A percentile compares a stretch with the other conserved stretches of the same genome.
These are phyloP conservation scores for Fregata magnificens DNA, from an alignment of 2,113 vertebrate species.

Conservation along the genomic window DNA sequence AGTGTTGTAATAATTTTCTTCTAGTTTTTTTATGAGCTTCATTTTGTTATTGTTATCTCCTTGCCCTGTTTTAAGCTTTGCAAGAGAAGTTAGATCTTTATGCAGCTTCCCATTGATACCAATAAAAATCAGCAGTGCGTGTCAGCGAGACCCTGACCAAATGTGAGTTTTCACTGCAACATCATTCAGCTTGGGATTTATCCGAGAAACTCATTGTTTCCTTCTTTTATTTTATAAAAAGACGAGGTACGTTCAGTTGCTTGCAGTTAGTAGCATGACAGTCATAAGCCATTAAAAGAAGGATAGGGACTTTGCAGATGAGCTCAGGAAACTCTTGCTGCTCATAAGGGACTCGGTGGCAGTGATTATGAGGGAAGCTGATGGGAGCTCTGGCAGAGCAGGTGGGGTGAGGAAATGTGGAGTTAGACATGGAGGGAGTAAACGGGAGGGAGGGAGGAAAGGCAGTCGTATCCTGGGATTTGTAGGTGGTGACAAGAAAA, in stretches of 20 bases:
- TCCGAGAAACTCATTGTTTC: background rate
- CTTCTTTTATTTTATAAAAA: background rate
- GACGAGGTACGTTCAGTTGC: background rate
- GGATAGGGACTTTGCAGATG: background rate
- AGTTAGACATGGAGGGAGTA: background rate
- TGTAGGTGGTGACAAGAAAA: slow-evolving; percentile 48
- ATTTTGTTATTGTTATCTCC: background rate
- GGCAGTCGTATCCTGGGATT: slow-evolving; percentile 4
- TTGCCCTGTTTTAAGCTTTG: background rate
- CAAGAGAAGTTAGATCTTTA: background rate
- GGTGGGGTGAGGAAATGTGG: background rate
- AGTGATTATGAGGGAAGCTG: background rate
- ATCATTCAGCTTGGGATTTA: background rate
- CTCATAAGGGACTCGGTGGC: background rate
- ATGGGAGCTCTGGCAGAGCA: background rate
- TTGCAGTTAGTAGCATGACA: background rate
- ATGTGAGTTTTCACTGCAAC: background rate
- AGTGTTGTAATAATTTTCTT: background rate
- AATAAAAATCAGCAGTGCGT: background rate
- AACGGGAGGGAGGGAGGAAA: background rate
- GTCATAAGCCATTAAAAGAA: background rate
- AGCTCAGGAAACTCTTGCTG: background rate
- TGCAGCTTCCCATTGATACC: background rate
- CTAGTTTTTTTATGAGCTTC: background rate
- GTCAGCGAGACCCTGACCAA: background rate